These are phyloP conservation scores for Porites cylindrica DNA, from an alignment of 92 coral and sea anemone genomes.

Conservation along the genomic window DNA sequence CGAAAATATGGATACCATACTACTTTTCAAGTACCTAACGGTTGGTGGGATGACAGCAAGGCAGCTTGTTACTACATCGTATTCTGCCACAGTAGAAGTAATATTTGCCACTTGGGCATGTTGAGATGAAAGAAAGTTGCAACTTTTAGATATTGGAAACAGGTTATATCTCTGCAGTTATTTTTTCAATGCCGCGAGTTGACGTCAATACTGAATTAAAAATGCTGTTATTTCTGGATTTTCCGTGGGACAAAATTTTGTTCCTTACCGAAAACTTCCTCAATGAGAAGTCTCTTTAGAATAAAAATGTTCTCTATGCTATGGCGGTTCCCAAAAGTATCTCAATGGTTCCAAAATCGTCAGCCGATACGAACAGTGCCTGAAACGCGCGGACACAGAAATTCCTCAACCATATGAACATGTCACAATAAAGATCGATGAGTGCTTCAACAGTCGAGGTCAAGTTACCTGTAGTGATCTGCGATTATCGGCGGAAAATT, in stretches of 20 bases:
- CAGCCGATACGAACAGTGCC: background rate
- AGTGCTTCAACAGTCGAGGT: background rate
- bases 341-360: background rate
- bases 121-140: background rate
- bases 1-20: no score
- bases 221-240: background rate
- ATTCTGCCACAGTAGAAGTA: background rate
- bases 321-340: slow-evolving; percentile 1
- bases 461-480: background rate
- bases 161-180: background rate
- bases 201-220: no score
- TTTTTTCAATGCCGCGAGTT: background rate
- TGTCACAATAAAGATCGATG: background rate
- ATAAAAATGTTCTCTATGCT: background rate
- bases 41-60: no score
- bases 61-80: background rate
- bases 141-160: background rate
- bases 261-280: background rate
- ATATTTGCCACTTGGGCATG: background rate
- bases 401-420: background rate
- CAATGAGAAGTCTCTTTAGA: background rate
- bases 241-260: background rate
- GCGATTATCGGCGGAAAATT: background rate
- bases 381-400: background rate
- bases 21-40: no score